Evolutionary conservation across 2,888 invertebrate species (phyloP), one percentile per base, ranked within the genome.

Genomic region (Acronicta leporina): DNA sequence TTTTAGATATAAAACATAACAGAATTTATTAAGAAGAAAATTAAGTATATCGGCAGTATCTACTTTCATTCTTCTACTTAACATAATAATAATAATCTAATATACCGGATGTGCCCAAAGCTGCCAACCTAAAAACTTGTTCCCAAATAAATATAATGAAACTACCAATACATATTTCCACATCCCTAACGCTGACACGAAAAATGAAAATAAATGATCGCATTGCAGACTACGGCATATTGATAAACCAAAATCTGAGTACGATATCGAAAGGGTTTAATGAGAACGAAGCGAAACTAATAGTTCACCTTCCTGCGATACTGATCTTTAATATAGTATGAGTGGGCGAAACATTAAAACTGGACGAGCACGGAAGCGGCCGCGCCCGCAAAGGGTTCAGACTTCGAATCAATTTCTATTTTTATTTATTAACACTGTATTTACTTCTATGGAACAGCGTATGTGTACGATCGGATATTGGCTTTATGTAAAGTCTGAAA

Each of bases 281-380:
- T 92, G 92, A 92, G 91, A 92, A 87, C 84, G 87, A 89, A 89
- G 88, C 83, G 87, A 88, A 87, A 83, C 86, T 92, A 89, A 90
- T 90, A 90, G 87, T 88, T 87, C 85, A 79, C 87, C 92, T 92
- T 93, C 92, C 93, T 89, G 88, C 79, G 94, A 94, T 94, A 92
- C 82, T 75, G 87, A 94, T 94, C 94, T 94, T 94, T 94, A 94
- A 94, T 94, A 92, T 86, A 79, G 84, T 84, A 88, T 88, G 92
- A 93, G 94, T 92, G 94, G 91, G 80, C 85, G 87, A 90, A 89
- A 88, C 88, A 88, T 90, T 89, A 86, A 86, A 89, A 87, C 80
- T 76, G 83, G 84, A 85, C 81, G 77, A 68, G 68, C 82, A 76
- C 91, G 92, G 91, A 92, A 89, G 91, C 70, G 65, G 77, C 91